Evolutionary conservation across 2,797 vertebrate species (phyloP).

Genomic region (Coregonus suidteri): DNA sequence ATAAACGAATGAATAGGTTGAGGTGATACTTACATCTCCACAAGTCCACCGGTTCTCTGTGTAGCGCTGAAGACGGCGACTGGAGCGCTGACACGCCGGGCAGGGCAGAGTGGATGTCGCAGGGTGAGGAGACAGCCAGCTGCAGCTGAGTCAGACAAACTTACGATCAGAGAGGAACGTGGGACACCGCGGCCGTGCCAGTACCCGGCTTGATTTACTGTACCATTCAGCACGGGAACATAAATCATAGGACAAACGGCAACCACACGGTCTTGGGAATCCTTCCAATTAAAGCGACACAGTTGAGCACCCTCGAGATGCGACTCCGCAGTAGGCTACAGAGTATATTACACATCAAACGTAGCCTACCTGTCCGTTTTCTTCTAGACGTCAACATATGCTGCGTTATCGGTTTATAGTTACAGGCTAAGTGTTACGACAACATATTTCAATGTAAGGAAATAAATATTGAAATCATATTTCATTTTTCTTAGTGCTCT

Average conservation of each 20-base stretch:
- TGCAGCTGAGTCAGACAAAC: slow-evolving; percentile 8
- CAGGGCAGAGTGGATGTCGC: neutral
- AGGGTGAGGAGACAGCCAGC: neutral
- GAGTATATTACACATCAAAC: slow-evolving; percentile 12
- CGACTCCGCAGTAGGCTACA: neutral
- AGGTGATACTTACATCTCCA: slow-evolving; percentile 15
- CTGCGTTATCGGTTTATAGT: neutral
- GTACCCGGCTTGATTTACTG: slow-evolving; percentile 23
- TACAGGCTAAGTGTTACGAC: neutral
- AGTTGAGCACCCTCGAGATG: slow-evolving; percentile 8
- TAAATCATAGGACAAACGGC: slow-evolving; percentile 36
- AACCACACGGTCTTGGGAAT: slow-evolving; percentile 11
- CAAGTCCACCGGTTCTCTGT: neutral
- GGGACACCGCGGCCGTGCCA: neutral
- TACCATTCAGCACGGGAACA: slow-evolving; percentile 10
- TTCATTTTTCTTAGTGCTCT: neutral
- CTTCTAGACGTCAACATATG: neutral
- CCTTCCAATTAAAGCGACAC: slow-evolving; percentile 35
- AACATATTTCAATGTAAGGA: neutral
- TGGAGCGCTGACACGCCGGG: neutral
- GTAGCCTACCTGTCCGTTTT: slow-evolving; percentile 20
- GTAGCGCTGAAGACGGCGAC: neutral
- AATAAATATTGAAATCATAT: neutral
- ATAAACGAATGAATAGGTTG: neutral
- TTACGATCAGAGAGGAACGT: slow-evolving; percentile 9